Base-by-base conservation (phyloP, 2,113 vertebrate species). In the Podocnemis expansa region DNA sequence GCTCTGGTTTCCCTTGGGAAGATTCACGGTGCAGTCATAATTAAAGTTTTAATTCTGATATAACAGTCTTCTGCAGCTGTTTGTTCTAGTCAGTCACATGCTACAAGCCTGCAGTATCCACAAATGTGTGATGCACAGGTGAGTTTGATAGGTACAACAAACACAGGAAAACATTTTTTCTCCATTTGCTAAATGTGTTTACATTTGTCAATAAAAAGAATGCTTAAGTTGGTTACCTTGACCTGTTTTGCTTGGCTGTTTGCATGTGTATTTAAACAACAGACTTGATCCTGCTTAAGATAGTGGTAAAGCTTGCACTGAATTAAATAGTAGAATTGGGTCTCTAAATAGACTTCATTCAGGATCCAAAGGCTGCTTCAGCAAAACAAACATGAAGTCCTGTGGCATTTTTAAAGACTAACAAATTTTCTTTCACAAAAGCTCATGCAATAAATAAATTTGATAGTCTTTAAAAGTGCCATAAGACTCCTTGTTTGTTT, bases 161-260 rank as follows among this genome's bases (percentile, higher is more conserved):
- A 96, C 93, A 96, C 93, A 93, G 93, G 91, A 97, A 94, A 95
- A 88, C 60, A 91, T 84, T 94, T 93, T 96, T 96, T 95, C 96
- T 82, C 95, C 73, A 94, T 97, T 41, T 83, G 91, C 89, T 95
- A 91, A 96, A 82, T 25, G 31, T 95, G 92, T 96, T 97, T 95
- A 83, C 96, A 95, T 97, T 96, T 43, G 96, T 97, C 89, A 91
- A 95, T 95, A 95, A 97, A 97, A 96, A 95, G 95, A 97, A 95
- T 24, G 94, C 91, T 70, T 93, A 41, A 43, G 24, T 8, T 43
- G 41, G 12, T 75, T 75, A 41, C 41, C 19, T 43, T 75, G 70
- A 22, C 10, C 41, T 43, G 38, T 75, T 75, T 75, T 75, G 22
- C 70, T 41, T 24, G 24, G 22, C 12, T 3, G 41, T 6, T 75